Conservation (phyloP, 2,113 vertebrate genomes). For the Spizaetus ornatus region DNA sequence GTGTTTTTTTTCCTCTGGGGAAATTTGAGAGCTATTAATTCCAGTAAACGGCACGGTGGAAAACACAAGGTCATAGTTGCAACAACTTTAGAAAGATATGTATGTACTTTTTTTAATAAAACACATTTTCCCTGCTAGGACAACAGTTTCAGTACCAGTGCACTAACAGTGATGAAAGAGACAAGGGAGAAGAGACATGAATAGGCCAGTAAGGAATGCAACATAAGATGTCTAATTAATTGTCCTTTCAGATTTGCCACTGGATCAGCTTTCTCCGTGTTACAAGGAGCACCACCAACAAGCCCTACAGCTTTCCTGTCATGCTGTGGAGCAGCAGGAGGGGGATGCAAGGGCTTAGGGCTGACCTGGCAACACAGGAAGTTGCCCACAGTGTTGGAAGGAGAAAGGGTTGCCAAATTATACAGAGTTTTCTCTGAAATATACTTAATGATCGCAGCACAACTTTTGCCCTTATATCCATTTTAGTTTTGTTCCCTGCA, state of each 20-base stretch:
- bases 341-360: neutral
- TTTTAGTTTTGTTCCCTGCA: neutral
- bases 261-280: neutral
- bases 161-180: neutral
- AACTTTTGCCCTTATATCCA: accelerated
- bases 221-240: neutral
- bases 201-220: neutral
- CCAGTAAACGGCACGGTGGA: neutral
- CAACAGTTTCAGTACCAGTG: neutral
- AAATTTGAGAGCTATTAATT: neutral
- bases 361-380: neutral
- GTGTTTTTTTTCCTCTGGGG: neutral
- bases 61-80: neutral
- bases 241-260: neutral
- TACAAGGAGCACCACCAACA: neutral
- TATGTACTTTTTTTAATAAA: neutral
- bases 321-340: neutral
- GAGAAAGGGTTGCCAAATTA: neutral
- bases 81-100: neutral
- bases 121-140: neutral
- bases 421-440: neutral
- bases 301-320: neutral
- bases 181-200: neutral
- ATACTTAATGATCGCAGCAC: too few species aligned
- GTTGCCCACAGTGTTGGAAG: neutral